phyloP scores from a whole-genome alignment of 1,140 invertebrate genomes.

The Dysdera silvatica region DNA sequence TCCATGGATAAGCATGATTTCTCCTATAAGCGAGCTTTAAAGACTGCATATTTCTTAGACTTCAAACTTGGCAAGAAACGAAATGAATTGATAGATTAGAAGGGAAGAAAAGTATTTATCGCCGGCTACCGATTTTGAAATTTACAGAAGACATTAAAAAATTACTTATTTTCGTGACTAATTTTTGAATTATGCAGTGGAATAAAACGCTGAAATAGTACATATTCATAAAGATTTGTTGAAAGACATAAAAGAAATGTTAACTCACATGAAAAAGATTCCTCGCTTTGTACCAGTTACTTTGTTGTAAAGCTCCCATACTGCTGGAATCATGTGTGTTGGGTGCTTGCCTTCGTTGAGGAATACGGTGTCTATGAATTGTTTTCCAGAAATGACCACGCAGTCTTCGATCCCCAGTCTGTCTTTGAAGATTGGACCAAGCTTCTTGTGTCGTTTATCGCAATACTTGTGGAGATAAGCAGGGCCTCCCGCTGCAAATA shows the following conservation, averaged over 20 bases:
- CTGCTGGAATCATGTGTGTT: slow-evolving; percentile 66
- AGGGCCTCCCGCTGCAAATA: slow-evolving; percentile 49
- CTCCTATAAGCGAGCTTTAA: no score
- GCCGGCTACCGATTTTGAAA: no score
- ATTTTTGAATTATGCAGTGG: no score
- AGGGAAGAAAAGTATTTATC: no score
- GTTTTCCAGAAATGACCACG: slow-evolving; percentile 62
- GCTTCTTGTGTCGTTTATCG: slow-evolving; percentile 57
- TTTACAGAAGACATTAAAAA: no score
- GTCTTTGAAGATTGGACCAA: slow-evolving; percentile 68
- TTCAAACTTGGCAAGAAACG: no score
- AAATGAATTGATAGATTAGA: no score
- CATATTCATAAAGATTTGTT: no score
- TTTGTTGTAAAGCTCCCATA: slow-evolving; percentile 71
- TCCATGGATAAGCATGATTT: no score
- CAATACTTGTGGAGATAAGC: slow-evolving; percentile 61
- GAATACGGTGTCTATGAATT: slow-evolving; percentile 62
- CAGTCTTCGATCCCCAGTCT: slow-evolving; percentile 56
- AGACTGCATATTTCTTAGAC: no score
- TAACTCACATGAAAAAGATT: slow-evolving; percentile 77
- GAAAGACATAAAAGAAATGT: slow-evolving; percentile 18
- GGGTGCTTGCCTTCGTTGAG: slow-evolving; percentile 67
- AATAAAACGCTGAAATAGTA: no score
- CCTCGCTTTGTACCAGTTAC: slow-evolving; percentile 60
- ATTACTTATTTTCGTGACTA: no score